phyloP scores from a whole-genome alignment of 2,113 vertebrate species.

The Mus pahari region DNA sequence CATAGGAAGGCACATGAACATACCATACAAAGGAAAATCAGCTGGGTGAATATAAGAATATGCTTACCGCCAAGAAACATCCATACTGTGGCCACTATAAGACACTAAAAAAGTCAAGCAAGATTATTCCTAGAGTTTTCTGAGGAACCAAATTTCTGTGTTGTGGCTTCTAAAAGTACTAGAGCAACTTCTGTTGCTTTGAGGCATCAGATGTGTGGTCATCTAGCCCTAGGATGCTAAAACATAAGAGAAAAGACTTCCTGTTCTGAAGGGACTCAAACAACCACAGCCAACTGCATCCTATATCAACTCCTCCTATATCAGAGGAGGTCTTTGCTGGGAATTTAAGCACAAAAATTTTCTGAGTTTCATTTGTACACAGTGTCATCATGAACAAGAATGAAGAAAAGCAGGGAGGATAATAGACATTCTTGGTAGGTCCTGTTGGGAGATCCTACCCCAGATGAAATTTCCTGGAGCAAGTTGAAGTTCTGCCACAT shows the following conservation, averaged over 20 bases:
- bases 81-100: too few relatives aligned
- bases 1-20: not conserved
- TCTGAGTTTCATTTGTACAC: not conserved
- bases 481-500: not conserved
- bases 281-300: not conserved
- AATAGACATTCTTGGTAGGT: not conserved
- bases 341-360: not conserved
- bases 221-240: not conserved
- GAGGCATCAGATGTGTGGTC: too few relatives aligned
- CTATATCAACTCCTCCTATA: not conserved
- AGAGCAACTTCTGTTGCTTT: not conserved
- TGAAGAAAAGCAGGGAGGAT: too few relatives aligned
- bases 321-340: not conserved
- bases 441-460: not conserved
- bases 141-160: not conserved
- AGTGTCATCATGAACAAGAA: not conserved
- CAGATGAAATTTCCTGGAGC: not conserved
- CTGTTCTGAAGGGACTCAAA: not conserved
- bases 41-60: not conserved
- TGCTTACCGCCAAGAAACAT: not conserved
- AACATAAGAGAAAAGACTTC: not conserved
- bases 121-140: not conserved
- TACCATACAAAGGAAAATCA: not conserved
- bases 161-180: not conserved
- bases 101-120: not conserved